These are phyloP conservation scores for Lepus townsendii DNA, from an alignment of 2,797 vertebrate genomes.

Conservation along the genomic window DNA sequence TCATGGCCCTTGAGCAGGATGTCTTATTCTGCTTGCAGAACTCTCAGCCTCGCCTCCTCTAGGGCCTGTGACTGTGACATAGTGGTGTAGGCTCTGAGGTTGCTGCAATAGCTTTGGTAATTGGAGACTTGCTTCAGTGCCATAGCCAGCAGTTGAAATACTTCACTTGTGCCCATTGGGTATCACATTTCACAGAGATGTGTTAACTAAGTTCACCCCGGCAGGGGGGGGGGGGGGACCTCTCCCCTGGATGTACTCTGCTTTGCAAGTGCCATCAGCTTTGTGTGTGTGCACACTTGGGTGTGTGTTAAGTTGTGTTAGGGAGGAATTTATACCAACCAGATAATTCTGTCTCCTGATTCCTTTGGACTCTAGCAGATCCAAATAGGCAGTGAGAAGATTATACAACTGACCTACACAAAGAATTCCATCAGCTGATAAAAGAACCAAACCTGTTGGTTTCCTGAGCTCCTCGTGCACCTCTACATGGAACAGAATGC, in stretches of 20 bases:
- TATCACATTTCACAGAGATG: background rate
- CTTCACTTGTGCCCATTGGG: conserved; percentile 4
- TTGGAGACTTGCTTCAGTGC: background rate
- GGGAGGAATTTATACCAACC: background rate
- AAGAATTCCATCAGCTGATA: background rate
- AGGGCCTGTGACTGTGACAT: rapidly evolving
- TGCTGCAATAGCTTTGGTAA: background rate
- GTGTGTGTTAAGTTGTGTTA: background rate
- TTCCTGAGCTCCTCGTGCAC: background rate
- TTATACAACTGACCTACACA: background rate
- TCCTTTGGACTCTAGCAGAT: background rate
- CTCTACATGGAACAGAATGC: background rate
- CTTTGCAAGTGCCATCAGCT: rapidly evolving
- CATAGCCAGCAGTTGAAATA: background rate
- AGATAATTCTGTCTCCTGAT: background rate
- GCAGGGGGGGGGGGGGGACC: no score
- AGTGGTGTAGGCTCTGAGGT: background rate
- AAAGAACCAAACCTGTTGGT: background rate
- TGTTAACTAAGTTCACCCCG: background rate
- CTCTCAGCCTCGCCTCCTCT: background rate
- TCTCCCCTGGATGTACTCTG: background rate
- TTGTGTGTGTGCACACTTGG: rapidly evolving
- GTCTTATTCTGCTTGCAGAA: background rate
- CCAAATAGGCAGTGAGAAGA: background rate
- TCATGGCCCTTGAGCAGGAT: rapidly evolving